Conservation (phyloP, 2,797 vertebrate genomes). For the Enteromius unitaeniatus region DNA sequence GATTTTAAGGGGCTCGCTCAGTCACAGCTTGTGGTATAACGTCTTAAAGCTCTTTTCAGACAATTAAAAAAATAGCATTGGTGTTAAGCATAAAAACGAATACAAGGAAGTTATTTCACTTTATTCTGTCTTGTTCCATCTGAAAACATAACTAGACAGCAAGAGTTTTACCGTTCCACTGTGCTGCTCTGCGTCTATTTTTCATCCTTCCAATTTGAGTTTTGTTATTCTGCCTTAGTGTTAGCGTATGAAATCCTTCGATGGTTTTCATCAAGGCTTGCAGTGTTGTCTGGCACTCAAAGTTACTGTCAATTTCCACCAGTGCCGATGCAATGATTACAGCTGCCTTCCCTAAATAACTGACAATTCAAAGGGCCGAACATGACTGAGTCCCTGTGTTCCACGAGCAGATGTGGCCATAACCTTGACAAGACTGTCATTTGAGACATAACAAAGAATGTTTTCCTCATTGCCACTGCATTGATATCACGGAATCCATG, state of each 20-base stretch:
- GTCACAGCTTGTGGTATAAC: background rate
- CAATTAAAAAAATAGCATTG: background rate
- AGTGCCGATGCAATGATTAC: constrained; percentile 34
- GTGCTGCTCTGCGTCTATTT: background rate
- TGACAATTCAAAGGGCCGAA: constrained; percentile 39
- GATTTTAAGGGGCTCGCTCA: too few relatives aligned
- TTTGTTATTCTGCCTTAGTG: constrained; percentile 19
- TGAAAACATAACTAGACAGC: background rate
- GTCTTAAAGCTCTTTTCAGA: background rate
- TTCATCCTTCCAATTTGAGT: constrained; percentile 15
- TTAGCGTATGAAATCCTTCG: constrained; percentile 13
- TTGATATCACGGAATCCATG: constrained; percentile 17
- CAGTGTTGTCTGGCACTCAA: constrained; percentile 1
- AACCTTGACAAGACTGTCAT: constrained; percentile 17
- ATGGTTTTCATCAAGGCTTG: constrained; percentile 35
- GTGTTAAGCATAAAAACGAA: background rate
- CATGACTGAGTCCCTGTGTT: constrained; percentile 37
- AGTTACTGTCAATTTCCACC: constrained; percentile 41
- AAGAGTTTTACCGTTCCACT: constrained; percentile 5
- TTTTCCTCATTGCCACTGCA: constrained; percentile 2
- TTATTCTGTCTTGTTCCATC: background rate
- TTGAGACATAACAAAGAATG: constrained; percentile 30
- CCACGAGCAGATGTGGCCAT: background rate
- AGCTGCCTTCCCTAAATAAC: constrained; percentile 42
- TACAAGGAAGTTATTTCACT: background rate